Percentiles rank a stretch among this genome's conserved stretches.
phyloP scores from a whole-genome alignment of 2,113 vertebrate species.

The Emydocephalus ijimae region DNA sequence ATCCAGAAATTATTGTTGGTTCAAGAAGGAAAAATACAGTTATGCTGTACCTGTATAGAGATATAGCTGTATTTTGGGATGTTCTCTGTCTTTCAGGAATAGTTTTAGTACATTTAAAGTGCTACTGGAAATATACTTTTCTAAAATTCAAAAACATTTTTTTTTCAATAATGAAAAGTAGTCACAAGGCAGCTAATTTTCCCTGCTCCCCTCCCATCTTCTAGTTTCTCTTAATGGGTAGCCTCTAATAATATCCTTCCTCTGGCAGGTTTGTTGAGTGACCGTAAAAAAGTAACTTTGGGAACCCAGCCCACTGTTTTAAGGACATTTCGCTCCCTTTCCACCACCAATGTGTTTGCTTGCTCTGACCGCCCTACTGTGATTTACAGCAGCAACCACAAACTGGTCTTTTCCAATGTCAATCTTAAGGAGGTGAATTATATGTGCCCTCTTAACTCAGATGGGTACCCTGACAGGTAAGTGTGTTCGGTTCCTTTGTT shows the following conservation, averaged over 20 bases:
- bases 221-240: background rate
- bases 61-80: background rate
- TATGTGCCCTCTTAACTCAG: slow-evolving; percentile 98
- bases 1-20: background rate
- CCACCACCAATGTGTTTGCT: slow-evolving; percentile 97
- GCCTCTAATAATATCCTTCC: background rate
- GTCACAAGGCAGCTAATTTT: background rate
- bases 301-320: slow-evolving; percentile 96
- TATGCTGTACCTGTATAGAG: background rate
- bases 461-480: slow-evolving; percentile 96
- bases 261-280: slow-evolving; percentile 82
- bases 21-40: background rate
- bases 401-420: slow-evolving; percentile 97
- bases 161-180: background rate
- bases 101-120: background rate
- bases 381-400: slow-evolving; percentile 99
- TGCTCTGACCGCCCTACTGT: slow-evolving; percentile 98
- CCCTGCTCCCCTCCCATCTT: background rate
- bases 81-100: background rate
- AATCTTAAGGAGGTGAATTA: slow-evolving; percentile 99
- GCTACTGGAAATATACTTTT: background rate
- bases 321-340: slow-evolving; percentile 93
- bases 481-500: slow-evolving; percentile 12
- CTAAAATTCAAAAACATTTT: background rate
- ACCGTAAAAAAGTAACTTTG: slow-evolving; percentile 96